Conservation (phyloP, 2,888 invertebrate genomes). For the Cephus nigrinus region DNA sequence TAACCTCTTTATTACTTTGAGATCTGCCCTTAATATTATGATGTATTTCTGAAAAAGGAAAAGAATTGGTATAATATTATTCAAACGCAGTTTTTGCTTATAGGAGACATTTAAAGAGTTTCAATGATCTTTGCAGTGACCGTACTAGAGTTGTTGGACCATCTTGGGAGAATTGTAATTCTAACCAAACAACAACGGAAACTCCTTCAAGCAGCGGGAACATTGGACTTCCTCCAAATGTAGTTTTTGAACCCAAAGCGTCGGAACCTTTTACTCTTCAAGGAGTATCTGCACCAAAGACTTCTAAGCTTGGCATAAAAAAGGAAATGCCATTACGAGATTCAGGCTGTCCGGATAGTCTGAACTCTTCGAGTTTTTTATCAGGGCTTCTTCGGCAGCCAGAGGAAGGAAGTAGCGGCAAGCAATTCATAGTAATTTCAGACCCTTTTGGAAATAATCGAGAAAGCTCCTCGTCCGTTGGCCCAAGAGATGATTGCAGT, state of each 20-base stretch:
- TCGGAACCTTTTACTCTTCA: constrained; percentile 51
- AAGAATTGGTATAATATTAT: background rate
- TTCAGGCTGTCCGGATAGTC: background rate
- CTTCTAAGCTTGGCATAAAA: constrained; percentile 17
- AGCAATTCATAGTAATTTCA: background rate
- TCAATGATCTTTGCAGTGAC: background rate
- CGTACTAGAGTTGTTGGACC: background rate
- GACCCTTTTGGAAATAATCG: constrained; percentile 10
- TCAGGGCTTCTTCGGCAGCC: background rate
- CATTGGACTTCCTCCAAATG: constrained; percentile 45
- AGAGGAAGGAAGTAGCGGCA: background rate
- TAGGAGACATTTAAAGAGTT: background rate
- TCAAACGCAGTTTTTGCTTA: too few relatives aligned
- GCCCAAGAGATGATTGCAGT: constrained; percentile 14
- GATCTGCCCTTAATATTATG: background rate
- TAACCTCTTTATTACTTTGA: background rate
- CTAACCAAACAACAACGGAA: background rate
- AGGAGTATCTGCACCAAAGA: constrained; percentile 33
- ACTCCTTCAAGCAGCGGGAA: constrained; percentile 29
- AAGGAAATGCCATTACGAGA: constrained; percentile 13
- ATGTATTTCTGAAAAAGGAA: background rate
- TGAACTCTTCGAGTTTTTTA: background rate
- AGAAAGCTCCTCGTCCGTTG: constrained; percentile 9
- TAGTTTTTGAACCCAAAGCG: constrained; percentile 50
- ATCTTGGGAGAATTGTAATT: background rate